Conservation (phyloP, 2,113 vertebrate genomes). For the Odobenus rosmarus region DNA sequence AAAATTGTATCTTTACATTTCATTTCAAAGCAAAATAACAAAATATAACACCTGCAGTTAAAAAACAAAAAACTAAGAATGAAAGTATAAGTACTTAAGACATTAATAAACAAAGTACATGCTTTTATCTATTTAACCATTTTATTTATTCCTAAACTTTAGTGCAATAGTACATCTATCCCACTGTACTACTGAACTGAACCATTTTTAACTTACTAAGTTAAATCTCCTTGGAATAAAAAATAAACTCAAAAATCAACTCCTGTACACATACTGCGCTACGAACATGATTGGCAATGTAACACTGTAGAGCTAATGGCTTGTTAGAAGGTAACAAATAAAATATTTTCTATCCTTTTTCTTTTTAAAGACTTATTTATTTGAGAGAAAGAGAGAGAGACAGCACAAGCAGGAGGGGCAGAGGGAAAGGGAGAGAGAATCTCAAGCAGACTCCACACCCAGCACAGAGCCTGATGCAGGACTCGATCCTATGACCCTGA, state of each 20-base stretch:
- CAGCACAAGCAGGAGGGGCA: too few relatives aligned
- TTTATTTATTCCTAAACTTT: not conserved
- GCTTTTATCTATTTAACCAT: not conserved
- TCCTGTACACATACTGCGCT: not conserved
- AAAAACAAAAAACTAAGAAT: not conserved
- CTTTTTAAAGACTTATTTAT: not conserved
- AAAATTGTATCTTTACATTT: not conserved
- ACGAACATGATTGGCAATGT: not conserved
- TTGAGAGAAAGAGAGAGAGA: too few relatives aligned
- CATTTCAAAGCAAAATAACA: not conserved
- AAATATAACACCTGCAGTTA: not conserved
- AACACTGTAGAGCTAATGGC: not conserved
- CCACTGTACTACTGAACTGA: not conserved
- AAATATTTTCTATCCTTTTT: not conserved
- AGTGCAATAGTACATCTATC: not conserved
- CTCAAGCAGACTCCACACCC: too few relatives aligned
- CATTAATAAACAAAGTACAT: not conserved
- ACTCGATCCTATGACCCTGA: not conserved
- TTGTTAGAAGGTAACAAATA: not conserved
- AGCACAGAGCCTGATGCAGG: too few relatives aligned
- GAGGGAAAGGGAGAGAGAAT: too few relatives aligned
- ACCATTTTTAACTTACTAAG: not conserved
- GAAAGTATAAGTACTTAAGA: not conserved
- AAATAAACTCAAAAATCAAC: not conserved
- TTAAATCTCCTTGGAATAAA: not conserved